phyloP scores from a whole-genome alignment of 2,113 vertebrate genomes.

The Desmodus rotundus region DNA sequence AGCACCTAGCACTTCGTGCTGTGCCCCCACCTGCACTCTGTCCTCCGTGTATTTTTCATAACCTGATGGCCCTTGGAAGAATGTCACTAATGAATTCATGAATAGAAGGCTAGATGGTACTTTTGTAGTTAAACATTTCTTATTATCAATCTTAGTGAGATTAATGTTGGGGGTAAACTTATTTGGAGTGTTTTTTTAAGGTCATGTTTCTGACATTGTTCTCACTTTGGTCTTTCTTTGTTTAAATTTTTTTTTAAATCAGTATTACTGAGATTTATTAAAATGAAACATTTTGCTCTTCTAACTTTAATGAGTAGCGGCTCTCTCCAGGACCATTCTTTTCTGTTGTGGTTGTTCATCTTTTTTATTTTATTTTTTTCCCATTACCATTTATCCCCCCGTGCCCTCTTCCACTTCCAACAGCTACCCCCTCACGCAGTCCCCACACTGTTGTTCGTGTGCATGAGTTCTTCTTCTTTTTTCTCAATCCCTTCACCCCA shows the following conservation, averaged over 20 bases:
- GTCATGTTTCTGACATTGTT: not conserved
- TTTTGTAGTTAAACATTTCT: not conserved
- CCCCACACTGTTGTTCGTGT: no score
- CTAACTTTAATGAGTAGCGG: not conserved
- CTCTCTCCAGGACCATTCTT: not conserved
- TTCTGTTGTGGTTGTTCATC: not conserved
- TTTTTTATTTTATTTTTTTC: no score
- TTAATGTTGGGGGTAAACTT: not conserved
- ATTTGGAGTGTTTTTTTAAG: not conserved
- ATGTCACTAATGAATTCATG: not conserved
- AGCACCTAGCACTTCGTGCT: not conserved
- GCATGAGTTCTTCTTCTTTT: no score
- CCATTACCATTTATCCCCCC: no score
- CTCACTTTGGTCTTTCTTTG: not conserved
- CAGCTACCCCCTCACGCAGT: no score
- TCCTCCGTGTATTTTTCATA: not conserved
- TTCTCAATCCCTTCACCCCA: no score
- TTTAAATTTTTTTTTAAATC: not conserved
- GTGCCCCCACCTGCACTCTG: not conserved
- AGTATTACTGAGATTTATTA: not conserved
- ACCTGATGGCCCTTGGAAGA: not conserved
- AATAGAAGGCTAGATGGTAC: not conserved
- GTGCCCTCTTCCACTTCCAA: no score
- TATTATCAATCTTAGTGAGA: not conserved
- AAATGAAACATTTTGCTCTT: not conserved